Evolutionary conservation across 2,797 vertebrate species (phyloP), one percentile per base, ranked within the genome.

Genomic region (Paguma larvata): DNA sequence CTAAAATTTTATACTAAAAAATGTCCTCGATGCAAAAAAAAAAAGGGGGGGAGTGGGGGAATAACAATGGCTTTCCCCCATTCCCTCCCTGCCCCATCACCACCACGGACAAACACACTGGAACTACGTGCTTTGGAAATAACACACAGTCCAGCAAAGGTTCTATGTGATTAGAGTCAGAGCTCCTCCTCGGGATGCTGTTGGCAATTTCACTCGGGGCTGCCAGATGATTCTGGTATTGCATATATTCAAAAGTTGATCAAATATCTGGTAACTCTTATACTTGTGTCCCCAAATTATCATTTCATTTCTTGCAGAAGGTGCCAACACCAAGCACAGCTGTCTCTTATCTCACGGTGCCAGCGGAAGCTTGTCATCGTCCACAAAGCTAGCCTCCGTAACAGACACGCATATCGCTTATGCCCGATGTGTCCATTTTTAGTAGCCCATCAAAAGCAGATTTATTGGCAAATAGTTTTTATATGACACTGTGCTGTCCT

Each of bases 321-420:
- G 44, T 68, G 86, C 67, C 83, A 70, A 97, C 21, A 6, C 89
- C 97, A 93, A 97, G 65, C 96, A 85, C 92, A 98, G 95, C 93
- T 98, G 94, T 98, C 98, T 97, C 97, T 98, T 98, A 97, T 98
- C 96, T 97, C 95, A 96, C 56, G 7, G 90, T 97, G 95, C 92
- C 96, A 96, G 94, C 83, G 78, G 65, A 93, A 70, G 63, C 93
- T 96, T 98, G 96, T 56, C 97, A 84, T 85, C 77, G 65, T 91
- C 96, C 97, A 96, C 93, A 97, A 98, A 98, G 41, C 83, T 25
- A 85, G 85, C 12, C 70, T 77, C 96, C 0, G 27, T 83, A 97
- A 97, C 27, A 86, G 83, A 97, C 85, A 73, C 51, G 95, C 85
- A 94, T 48, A 93, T 96, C 94, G 96, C 97, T 98, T 98, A 97